Evolutionary conservation across 2,888 invertebrate species (phyloP), one percentile per base, ranked within the genome.

Genomic region (Metallyticus violacea): DNA sequence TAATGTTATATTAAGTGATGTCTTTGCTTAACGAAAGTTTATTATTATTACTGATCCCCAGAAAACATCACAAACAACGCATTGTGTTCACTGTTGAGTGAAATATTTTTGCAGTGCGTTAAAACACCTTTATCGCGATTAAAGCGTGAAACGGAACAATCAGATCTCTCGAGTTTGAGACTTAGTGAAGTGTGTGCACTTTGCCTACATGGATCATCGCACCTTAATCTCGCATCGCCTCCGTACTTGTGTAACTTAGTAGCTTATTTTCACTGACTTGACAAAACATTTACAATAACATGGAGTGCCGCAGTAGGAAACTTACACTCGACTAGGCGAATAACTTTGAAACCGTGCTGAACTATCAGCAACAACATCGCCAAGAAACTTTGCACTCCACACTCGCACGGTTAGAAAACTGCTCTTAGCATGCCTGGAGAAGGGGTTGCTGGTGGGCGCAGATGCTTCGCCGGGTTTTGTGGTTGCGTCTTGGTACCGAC

Each of bases 361-460:
- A 15, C 30, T 81, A 81, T 81, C 81, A 81, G 30, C 81, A 81
- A 7, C 79, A 25, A 6, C 27, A 6, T 3, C 5, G 30, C 22
- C 81, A 81, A 40, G 81, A 81, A 81, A 81, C 30, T 81, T 81
- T 81, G 81, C 81, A 81, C 81, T 81, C 40, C 81, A 6, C 6
- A 27, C 26, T 7, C 15, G 15, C n/a, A n/a, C n/a, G n/a, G n/a
- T n/a, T 62, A 62, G 7, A 62, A 62, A 15, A 7, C 76, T 9
- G 76, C 76, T 9, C 76, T 15, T 15, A 7, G 7, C 15, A 15
- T 15, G 15, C 7, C 7, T 7, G 15, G 15, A 62, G 7, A 62
- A 62, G 26, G 7, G 7, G 7, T n/a, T 78, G 30, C 40, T 22
- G 9, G 28, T 81, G 81, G 81, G 26, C 81, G 28, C 81, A 81